Base-by-base conservation (phyloP, 2,797 vertebrate species). In the Ptychadena robeensis region DNA sequence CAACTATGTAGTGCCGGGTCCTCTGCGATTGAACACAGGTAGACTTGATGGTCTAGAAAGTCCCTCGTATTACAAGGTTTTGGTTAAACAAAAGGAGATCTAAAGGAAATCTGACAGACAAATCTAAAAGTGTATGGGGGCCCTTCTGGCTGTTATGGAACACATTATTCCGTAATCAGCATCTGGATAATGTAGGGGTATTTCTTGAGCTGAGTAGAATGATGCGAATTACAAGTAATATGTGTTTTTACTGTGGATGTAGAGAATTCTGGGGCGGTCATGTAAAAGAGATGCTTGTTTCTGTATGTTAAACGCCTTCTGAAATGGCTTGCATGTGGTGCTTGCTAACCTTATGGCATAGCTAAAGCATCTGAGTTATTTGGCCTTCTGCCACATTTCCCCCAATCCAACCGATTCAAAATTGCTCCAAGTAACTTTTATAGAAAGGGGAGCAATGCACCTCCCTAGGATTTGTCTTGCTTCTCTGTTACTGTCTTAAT, bases 301-400 rank as follows among this genome's bases (percentile, higher is more conserved):
- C 48, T 61, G 38, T 37, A 71, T 48, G 35, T 63, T 31, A 34
- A 70, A 28, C 14, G n/a, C 18, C n/a, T 78, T 78, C 38, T 40
- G 1, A 79, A 65, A 68, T 35, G 64, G 37, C 30, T 79, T 68
- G 9, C 65, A 68, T 68, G 44, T 68, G 65, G 63, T 64, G 57
- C 34, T n/a, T 80, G 25, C 31, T 31, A 69, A 79, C 30, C 48
- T 71, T 71, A 80, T 72, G 57, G 37, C 79, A 72, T 72, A 65
- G 57, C 22, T 72, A 25, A 80, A 72, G 18, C 48, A 80, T 80
- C 44, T 44, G 2, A 80, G 18, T 18, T 44, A 80, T 80, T 71
- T 80, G 79, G 79, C 79, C n/a, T 63, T 22, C 0, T 44, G 69
- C 68, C 68, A 65, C 57, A 25, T 61, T 14, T 71, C 28, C 69